Evolutionary conservation across 2,888 invertebrate genomes (phyloP), one percentile per base, ranked within the genome.

Genomic region (Cryptocephalus primarius): DNA sequence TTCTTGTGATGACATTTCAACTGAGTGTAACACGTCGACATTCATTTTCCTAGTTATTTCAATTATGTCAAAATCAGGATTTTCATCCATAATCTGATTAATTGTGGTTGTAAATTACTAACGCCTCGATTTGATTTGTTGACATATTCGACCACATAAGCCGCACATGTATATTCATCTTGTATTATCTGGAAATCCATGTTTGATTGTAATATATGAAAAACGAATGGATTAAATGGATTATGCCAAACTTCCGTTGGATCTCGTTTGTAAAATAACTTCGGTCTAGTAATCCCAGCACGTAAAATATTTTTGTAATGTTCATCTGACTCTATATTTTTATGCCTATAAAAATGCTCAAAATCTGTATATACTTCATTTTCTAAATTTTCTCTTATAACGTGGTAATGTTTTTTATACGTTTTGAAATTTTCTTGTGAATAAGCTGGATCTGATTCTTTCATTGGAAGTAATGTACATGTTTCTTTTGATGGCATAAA

Each of bases 81-180:
- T 51, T 49, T 68, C 57, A 44, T 65, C 50, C 56, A 59, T 61
- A 12, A 43, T 45, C 49, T 64, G 47, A 44, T 62, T 58, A 32
- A 69, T 58, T 61, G 10, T 10, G 60, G 40, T 54, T 63, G 64
- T 32, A 70, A 56, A 53, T 67, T 55, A 51, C 66, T 65, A 32
- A 64, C 52, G 1, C 68, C 66, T 58, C 65, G 45, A 48, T 64
- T 60, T 8, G 55, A 46, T 50, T 71, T 70, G 55, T 68, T 70
- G 0, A 68, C 60, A 55, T 68, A 70, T 43, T 70, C 68, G 39
- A 64, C 65, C 12, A 72, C 65, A 48, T 69, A 70, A 2, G 56
- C 45, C 1, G 69, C 69, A 55, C 70, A 71, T n/a, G 64, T 53
- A 57, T 69, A 69, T 52, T 69, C 67, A 9, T 71, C 70, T 32